phyloP scores from a whole-genome alignment of 2,888 invertebrate species.

The Stratiomys singularior region DNA sequence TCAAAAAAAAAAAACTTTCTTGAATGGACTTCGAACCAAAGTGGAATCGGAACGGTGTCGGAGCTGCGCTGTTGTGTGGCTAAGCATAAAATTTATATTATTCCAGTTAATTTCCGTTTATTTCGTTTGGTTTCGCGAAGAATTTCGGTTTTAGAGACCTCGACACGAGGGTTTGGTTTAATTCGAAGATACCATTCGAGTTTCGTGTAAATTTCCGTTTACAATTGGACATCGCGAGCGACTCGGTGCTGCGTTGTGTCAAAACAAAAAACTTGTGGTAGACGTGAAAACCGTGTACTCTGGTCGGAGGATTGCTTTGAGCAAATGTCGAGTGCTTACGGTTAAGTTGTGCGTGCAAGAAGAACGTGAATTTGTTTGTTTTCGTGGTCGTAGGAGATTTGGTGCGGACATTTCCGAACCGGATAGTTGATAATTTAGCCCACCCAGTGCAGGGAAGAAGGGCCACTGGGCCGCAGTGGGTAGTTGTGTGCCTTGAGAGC shows the following conservation, averaged over 20 bases:
- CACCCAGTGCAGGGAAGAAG: neutral
- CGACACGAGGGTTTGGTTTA: neutral
- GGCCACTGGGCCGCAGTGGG: neutral
- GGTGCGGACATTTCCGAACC: neutral
- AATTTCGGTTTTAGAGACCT: constrained; percentile 9
- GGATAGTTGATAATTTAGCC: neutral
- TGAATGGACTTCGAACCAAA: constrained; percentile 52
- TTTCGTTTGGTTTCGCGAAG: constrained; percentile 36
- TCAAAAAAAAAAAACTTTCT: constrained; percentile 53
- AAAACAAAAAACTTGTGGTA: constrained; percentile 28
- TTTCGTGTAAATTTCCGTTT: constrained; percentile 7
- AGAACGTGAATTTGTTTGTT: neutral
- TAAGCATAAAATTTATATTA: constrained; percentile 25
- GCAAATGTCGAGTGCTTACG: neutral
- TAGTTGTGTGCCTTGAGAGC: constrained; percentile 4
- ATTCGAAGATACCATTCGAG: neutral
- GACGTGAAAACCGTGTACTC: neutral
- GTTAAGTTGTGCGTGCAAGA: neutral
- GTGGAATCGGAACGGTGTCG: constrained; percentile 48
- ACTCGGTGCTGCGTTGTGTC: constrained; percentile 31
- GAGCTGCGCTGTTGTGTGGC: constrained; percentile 41
- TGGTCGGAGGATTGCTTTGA: neutral
- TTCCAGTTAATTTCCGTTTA: constrained; percentile 34
- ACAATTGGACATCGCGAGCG: constrained; percentile 21
- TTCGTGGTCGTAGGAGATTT: neutral